phyloP scores from a whole-genome alignment of 92 coral and sea anemone species.

The Micromussa lordhowensis region DNA sequence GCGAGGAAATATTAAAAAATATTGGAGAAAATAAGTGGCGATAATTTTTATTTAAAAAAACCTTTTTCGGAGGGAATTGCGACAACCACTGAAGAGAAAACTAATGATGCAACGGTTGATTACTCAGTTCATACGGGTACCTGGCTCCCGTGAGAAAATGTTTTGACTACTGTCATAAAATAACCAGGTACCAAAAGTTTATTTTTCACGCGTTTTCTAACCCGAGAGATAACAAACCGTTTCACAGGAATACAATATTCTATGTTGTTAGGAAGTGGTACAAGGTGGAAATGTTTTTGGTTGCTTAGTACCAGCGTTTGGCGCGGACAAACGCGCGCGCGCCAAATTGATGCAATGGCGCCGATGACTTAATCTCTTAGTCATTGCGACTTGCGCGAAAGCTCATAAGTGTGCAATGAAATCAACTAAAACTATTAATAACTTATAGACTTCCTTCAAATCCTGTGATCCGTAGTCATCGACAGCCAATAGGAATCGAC shows the following conservation, averaged over 20 bases:
- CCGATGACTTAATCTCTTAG: conserved; percentile 36
- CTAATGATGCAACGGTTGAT: conserved; percentile 34
- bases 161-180: conserved; percentile 26
- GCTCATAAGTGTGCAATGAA: conserved; percentile 45
- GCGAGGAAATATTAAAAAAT: too few relatives aligned
- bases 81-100: background rate
- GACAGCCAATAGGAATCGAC: conserved; percentile 50
- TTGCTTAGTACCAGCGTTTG: background rate
- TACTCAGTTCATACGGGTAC: conserved; percentile 39
- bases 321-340: background rate
- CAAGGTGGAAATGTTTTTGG: background rate
- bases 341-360: conserved; percentile 13
- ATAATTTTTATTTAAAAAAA: background rate
- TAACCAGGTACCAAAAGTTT: conserved; percentile 6
- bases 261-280: background rate
- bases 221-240: background rate
- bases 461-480: conserved; percentile 65
- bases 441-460: conserved; percentile 60
- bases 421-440: conserved; percentile 58
- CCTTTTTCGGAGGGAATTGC: background rate
- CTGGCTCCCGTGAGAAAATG: background rate
- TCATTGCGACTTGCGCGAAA: conserved; percentile 39
- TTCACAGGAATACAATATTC: background rate
- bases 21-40: background rate
- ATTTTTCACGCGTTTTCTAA: background rate